Evolutionary conservation across 2,888 invertebrate genomes (phyloP), one percentile per base, ranked within the genome.

Genomic region (Drosophila meridionalis): DNA sequence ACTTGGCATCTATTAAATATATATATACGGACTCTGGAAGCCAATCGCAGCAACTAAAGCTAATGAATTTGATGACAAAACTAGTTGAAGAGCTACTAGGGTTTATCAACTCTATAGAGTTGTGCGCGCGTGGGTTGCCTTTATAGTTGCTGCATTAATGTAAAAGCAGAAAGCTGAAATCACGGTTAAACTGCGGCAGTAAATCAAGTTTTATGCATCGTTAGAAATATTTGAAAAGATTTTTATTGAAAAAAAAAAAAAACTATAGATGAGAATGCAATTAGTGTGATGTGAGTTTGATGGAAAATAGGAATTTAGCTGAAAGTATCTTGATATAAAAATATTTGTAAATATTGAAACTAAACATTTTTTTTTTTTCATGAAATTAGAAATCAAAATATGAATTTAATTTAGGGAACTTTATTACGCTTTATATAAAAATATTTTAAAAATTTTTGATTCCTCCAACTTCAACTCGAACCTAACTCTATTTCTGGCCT

Each of bases 11-110:
- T 36, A 38, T 3, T 38, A 67, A 56, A 12, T 47, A 40, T 36
- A 43, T 7, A 40, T 56, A 14, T 1, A 40, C 0, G 14, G 48
- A 11, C 26, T 8, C 45, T 59, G 28, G 63, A 20, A 42, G 53
- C 61, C 69, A 63, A 58, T 73, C 77, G 43, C 14, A 3, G 66
- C 53, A 57, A 26, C 67, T 68, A 63, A 81, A 71, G 72, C 80
- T 83, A 80, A 82, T 82, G 82, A 85, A 85, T 87, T 89, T 78
- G 90, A 85, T 89, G 90, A 82, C 88, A 89, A 89, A 78, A 87
- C 86, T 82, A 70, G 88, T 71, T 79, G 68, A 89, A 86, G 64
- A 68, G 88, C 90, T 87, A 82, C 85, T 70, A 84, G 62, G 32
- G 52, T 63, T 62, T 58, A 42, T 30, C 36, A 42, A 32, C n/a